These are phyloP conservation scores for Carduelis carduelis DNA, from an alignment of 2,797 vertebrate genomes.

Conservation along the genomic window DNA sequence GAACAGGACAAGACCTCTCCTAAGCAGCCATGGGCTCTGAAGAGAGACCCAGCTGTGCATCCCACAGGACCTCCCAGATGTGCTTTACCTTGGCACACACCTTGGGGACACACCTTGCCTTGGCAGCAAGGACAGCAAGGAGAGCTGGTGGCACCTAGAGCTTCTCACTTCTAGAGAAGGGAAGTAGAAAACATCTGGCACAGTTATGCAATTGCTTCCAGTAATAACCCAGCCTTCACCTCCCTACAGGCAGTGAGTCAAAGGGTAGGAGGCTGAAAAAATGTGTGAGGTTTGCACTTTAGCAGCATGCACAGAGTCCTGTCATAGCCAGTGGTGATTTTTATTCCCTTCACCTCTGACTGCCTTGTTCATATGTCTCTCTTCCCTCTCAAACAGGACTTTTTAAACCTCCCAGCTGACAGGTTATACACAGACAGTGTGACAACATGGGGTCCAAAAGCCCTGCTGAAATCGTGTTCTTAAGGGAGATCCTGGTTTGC, in stretches of 20 bases:
- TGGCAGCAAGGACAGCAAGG: not conserved
- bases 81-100: not conserved
- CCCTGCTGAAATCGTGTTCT: not conserved
- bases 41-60: not conserved
- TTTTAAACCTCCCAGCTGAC: not conserved
- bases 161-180: not conserved
- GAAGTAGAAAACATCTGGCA: not conserved
- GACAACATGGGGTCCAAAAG: not conserved
- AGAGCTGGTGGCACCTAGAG: not conserved
- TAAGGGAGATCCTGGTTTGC: not conserved
- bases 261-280: slow-evolving; percentile 3
- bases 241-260: not conserved
- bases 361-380: not conserved
- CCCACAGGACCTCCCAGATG: not conserved
- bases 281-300: not conserved
- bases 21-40: not conserved
- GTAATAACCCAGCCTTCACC: not conserved
- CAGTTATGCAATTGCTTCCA: not conserved
- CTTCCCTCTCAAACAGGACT: not conserved
- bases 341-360: not conserved
- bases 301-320: not conserved
- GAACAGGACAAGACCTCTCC: not conserved
- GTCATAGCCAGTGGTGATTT: not conserved
- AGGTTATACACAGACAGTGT: not conserved
- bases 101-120: not conserved